Percentiles rank a stretch among this genome's conserved stretches.
Conservation (phyloP, 2,113 vertebrate species). For the Anseranas semipalmata region DNA sequence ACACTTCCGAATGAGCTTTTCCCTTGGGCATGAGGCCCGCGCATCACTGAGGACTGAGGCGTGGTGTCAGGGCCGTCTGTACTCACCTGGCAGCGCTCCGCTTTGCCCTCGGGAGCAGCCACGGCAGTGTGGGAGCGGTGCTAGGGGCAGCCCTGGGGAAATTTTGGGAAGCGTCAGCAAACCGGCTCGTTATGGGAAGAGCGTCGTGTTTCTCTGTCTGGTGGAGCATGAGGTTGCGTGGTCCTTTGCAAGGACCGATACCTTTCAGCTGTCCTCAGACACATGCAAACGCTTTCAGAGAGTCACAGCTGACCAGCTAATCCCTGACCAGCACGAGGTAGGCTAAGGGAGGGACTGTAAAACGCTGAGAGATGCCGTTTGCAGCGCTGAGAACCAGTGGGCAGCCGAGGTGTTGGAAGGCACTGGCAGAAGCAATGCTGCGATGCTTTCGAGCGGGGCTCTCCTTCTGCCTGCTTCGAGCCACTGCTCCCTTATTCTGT, state of each 20-base stretch:
- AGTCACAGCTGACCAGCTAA: neutral
- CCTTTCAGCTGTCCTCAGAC: no score
- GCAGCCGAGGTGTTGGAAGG: rapidly evolving
- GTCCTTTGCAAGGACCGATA: neutral
- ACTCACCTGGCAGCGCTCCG: neutral
- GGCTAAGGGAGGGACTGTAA: neutral
- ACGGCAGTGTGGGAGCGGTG: neutral
- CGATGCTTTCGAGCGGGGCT: neutral
- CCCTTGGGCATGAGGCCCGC: rapidly evolving
- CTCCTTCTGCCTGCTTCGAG: neutral
- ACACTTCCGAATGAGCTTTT: rapidly evolving
- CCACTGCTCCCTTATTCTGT: neutral
- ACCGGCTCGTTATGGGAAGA: neutral
- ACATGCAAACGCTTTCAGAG: neutral
- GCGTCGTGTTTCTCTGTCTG: neutral
- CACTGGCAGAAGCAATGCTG: rapidly evolving
- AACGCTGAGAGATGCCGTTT: neutral
- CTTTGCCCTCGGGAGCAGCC: rapidly evolving
- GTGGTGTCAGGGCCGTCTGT: no score
- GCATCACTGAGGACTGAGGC: neutral
- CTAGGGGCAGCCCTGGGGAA: neutral
- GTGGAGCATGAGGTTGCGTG: rapidly evolving
- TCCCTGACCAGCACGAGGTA: neutral
- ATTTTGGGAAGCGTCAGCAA: neutral
- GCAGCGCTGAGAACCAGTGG: no score